Percentiles rank a stretch among this genome's conserved stretches.
Conservation (phyloP, 2,797 vertebrate species). For the Phyllotis vaccarum region DNA sequence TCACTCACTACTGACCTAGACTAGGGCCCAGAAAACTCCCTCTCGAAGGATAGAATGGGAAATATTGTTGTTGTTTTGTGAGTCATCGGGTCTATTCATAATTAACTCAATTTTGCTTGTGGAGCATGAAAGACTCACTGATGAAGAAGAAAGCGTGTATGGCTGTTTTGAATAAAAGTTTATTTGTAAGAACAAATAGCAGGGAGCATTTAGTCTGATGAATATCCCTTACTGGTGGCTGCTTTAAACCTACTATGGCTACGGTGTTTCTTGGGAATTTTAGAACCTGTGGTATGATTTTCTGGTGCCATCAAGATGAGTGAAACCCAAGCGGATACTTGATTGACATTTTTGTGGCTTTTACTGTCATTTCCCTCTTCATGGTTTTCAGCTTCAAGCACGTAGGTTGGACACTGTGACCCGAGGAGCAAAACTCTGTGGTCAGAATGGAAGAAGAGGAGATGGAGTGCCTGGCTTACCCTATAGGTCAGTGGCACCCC, state of each 20-base stretch:
- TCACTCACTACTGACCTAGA: background rate
- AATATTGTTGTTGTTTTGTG: background rate
- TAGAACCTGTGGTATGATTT: background rate
- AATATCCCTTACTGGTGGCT: background rate
- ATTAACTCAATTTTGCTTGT: background rate
- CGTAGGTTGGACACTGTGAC: too few species aligned
- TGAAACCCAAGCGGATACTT: background rate
- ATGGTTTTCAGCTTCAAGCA: too few species aligned
- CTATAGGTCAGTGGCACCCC: too few species aligned
- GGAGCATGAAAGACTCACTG: background rate
- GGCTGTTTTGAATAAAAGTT: constrained; percentile 12
- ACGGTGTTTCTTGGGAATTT: background rate
- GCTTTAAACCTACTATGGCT: background rate
- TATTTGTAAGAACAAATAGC: background rate
- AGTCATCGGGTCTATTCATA: background rate
- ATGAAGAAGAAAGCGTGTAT: background rate
- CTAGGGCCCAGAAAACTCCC: background rate
- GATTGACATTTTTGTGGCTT: too few species aligned
- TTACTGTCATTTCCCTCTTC: too few species aligned
- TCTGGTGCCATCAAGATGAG: background rate
- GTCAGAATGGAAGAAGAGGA: too few species aligned
- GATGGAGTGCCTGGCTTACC: too few species aligned
- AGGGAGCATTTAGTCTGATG: background rate
- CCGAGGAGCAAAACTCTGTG: too few species aligned
- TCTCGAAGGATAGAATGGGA: background rate